Evolutionary conservation across 2,888 invertebrate genomes (phyloP).

Genomic region (Pristionchus fissidentatus): DNA sequence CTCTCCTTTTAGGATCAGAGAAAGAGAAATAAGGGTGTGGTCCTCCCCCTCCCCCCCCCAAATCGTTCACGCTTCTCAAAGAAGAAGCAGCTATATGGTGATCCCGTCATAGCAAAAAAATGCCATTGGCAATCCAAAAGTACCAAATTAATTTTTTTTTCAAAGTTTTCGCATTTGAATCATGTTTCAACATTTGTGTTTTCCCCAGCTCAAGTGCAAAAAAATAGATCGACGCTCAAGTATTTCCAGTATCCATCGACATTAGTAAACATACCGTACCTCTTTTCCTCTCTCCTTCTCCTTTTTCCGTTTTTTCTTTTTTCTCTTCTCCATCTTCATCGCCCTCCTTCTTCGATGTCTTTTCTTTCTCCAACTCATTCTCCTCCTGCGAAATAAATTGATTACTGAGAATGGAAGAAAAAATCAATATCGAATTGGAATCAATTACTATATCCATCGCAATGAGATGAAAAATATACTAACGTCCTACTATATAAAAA

Average conservation of each 20-base stretch:
- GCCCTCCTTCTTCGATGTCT: neutral
- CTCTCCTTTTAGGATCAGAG: neutral
- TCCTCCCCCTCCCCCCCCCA: neutral
- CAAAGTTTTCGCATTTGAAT: no score
- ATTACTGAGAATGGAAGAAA: neutral
- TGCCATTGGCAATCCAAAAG: no score
- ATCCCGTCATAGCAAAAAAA: neutral
- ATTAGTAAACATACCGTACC: no score
- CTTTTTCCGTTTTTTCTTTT: neutral
- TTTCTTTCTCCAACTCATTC: slow-evolving; percentile 16
- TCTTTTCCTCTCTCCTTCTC: neutral
- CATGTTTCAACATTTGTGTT: no score
- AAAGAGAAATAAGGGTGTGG: slow-evolving; percentile 31
- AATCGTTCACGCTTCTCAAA: neutral
- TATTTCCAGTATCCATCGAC: no score
- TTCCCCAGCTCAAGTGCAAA: no score
- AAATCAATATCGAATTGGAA: neutral
- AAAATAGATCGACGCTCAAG: no score
- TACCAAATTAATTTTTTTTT: no score
- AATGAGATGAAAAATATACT: no score
- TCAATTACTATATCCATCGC: neutral
- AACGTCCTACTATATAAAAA: no score
- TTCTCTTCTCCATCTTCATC: neutral
- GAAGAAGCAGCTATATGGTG: no score
- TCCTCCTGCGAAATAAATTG: neutral